Percentiles rank a stretch among this genome's conserved stretches.
These are phyloP conservation scores for Lepidothrix coronata DNA, from an alignment of 2,113 vertebrate genomes.

Conservation along the genomic window DNA sequence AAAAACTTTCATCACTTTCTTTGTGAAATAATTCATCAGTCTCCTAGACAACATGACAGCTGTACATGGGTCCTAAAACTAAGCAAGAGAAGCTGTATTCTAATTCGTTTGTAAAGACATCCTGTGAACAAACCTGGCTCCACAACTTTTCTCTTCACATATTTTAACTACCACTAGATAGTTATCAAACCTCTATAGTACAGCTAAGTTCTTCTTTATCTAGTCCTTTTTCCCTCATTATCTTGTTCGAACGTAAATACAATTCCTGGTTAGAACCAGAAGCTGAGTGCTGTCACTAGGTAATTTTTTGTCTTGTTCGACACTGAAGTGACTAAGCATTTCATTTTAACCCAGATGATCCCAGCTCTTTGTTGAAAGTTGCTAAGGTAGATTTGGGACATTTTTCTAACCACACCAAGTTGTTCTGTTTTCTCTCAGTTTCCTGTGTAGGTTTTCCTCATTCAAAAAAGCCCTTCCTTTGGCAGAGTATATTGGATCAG, in stretches of 20 bases:
- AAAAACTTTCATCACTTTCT: neutral
- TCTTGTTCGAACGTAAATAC: neutral
- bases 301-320: neutral
- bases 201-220: neutral
- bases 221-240: neutral
- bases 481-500: neutral
- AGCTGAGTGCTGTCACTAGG: neutral
- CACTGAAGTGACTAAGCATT: neutral
- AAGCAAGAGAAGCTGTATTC: neutral
- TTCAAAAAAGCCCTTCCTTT: neutral
- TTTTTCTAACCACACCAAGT: neutral
- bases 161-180: neutral
- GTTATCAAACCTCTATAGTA: neutral
- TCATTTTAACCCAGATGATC: neutral
- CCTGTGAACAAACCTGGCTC: neutral
- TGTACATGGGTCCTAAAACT: neutral
- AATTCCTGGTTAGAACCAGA: neutral
- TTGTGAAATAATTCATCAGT: neutral
- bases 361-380: neutral
- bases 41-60: neutral
- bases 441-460: neutral
- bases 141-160: neutral
- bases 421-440: neutral
- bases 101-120: neutral
- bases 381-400: neutral